These are phyloP conservation scores for Meta bourneti DNA, from an alignment of 2,888 invertebrate genomes.

Conservation along the genomic window DNA sequence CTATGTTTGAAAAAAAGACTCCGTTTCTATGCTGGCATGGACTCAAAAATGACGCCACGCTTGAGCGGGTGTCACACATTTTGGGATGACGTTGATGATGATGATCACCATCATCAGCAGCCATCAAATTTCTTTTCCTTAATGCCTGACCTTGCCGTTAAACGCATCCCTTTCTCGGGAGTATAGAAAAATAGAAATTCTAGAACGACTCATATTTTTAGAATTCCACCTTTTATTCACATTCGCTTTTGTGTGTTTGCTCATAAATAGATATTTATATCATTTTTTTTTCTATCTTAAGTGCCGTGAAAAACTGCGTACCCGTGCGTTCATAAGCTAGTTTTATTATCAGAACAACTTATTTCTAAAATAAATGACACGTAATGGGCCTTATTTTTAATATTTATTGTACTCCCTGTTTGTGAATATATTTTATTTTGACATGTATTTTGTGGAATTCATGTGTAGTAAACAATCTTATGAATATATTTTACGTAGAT, in stretches of 20 bases:
- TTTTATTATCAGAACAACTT: too few species aligned
- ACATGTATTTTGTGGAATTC: too few species aligned
- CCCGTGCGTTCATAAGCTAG: too few species aligned
- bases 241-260: background rate
- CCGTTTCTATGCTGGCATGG: constrained; percentile 28
- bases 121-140: constrained; percentile 43
- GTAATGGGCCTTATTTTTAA: too few species aligned
- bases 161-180: constrained; percentile 2
- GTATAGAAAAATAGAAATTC: constrained; percentile 25
- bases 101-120: constrained; percentile 45
- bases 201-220: background rate
- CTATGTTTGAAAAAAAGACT: constrained; percentile 11
- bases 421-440: too few species aligned
- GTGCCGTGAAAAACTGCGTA: background rate
- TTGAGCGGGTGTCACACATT: constrained; percentile 61
- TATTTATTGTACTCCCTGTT: too few species aligned
- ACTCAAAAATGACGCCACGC: constrained; percentile 65
- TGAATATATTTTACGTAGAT: too few species aligned
- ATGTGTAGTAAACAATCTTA: too few species aligned
- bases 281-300: background rate
- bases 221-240: background rate
- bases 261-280: background rate
- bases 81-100: constrained; percentile 62
- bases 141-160: constrained; percentile 62
- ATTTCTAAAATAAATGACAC: too few species aligned